Base-by-base conservation (phyloP, 1,140 invertebrate genomes). In the Aphelinus certus region DNA sequence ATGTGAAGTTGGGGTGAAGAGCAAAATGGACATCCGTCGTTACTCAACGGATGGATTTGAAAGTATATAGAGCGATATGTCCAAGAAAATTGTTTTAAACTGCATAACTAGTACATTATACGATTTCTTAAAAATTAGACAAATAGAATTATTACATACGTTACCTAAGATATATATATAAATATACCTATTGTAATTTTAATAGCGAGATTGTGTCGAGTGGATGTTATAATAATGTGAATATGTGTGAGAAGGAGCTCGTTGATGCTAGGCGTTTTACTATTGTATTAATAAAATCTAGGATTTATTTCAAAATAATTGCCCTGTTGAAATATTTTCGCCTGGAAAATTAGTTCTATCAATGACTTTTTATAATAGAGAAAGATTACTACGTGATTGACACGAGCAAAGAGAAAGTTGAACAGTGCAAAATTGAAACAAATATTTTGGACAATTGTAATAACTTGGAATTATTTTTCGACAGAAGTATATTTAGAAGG, bases 81-180 rank as follows among this genome's bases (percentile, higher is more conserved):
- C 43, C 48, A n/a, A 49, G 48, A 43, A 66, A 55, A 42, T 55
- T 55, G 51, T 42, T 66, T 53, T 7, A 10, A 60, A 60, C 51
- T 9, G 7, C 26, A 73, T 7, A 43, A 66, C 46, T 65, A 26
- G 10, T 43, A 60, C 10, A 61, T 55, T 42, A 65, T 69, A 69
- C 55, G 51, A 45, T 56, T 60, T 67, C 7, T 48, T 53, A 49
- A 69, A 51, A 64, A 69, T 67, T 56, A 61, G 60, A 42, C 5
- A 62, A 76, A 56, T 76, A 72, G 63, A 72, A 47, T 48, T 71
- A 76, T 71, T 60, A 67, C 46, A 65, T 76, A 76, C 58, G 75
- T 76, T 76, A 76, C 75, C 75, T 76, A 76, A 76, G 69, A 76
- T 76, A 71, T 71, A 72, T 56, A 76, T 71, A 76, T 76, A 71